Evolutionary conservation across 2,797 vertebrate genomes (phyloP).

Genomic region (Danio jaintianensis): DNA sequence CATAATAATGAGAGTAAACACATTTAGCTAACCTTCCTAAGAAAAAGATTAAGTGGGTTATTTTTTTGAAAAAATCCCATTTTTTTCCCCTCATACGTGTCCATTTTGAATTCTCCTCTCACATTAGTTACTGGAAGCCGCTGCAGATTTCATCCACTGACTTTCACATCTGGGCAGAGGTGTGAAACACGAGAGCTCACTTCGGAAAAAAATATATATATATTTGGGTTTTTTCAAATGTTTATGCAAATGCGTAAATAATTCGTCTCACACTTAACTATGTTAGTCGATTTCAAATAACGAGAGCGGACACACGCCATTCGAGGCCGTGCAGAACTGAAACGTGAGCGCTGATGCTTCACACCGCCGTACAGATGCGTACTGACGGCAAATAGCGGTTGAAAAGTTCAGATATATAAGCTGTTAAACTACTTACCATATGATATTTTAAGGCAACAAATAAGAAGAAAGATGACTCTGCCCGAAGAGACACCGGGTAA

Average conservation of each 20-base stretch:
- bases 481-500: slow-evolving; percentile 76
- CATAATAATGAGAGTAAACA: not conserved
- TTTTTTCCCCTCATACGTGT: slow-evolving; percentile 52
- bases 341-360: slow-evolving; percentile 63
- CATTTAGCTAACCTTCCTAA: not conserved
- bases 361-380: slow-evolving; percentile 61
- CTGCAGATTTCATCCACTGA: slow-evolving; percentile 1
- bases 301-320: slow-evolving; percentile 20
- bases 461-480: slow-evolving; percentile 70
- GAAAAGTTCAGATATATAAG: not conserved
- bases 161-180: slow-evolving; percentile 64
- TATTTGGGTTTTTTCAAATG: not conserved
- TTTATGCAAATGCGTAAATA: not conserved
- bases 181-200: slow-evolving; percentile 8
- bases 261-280: not conserved
- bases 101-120: slow-evolving; percentile 73
- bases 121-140: not conserved
- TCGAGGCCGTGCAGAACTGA: slow-evolving; percentile 31
- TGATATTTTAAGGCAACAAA: slow-evolving; percentile 72
- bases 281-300: not conserved
- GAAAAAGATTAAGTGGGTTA: not conserved
- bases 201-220: not conserved
- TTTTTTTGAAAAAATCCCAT: not conserved
- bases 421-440: slow-evolving; percentile 72
- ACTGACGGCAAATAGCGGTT: not conserved